Percentiles rank a stretch among this genome's conserved stretches.
Evolutionary conservation across 2,888 invertebrate genomes (phyloP).

Genomic region (Polyommatus iphigenia): DNA sequence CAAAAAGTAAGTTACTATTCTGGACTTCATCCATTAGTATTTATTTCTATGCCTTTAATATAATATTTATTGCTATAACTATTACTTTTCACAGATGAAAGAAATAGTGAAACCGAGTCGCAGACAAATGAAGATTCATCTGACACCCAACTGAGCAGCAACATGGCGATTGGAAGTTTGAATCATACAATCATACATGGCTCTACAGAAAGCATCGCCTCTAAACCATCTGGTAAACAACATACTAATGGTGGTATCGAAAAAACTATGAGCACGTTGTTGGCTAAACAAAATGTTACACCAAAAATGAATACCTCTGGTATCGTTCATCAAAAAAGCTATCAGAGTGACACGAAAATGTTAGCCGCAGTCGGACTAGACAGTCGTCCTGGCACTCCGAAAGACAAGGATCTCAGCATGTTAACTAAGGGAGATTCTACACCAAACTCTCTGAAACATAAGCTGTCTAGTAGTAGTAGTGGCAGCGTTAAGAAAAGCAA

Average conservation of each 20-base stretch:
- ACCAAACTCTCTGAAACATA: slow-evolving; percentile 76
- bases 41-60: neutral
- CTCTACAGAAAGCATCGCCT: slow-evolving; percentile 73
- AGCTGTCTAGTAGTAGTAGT: slow-evolving; percentile 63
- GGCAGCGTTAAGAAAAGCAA: slow-evolving; percentile 85
- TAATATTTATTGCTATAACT: slow-evolving; percentile 12
- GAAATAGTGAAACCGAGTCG: slow-evolving; percentile 93
- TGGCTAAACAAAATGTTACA: slow-evolving; percentile 66
- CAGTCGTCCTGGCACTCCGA: slow-evolving; percentile 73
- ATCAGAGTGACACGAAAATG: slow-evolving; percentile 68
- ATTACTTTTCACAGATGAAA: slow-evolving; percentile 82
- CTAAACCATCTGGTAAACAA: slow-evolving; percentile 75
- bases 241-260: slow-evolving; percentile 73
- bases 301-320: slow-evolving; percentile 68
- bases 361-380: slow-evolving; percentile 66
- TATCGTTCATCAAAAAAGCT: slow-evolving; percentile 68
- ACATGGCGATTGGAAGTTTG: slow-evolving; percentile 65
- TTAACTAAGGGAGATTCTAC: slow-evolving; percentile 65
- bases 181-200: slow-evolving; percentile 76
- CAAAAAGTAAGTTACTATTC: slow-evolving; percentile 84
- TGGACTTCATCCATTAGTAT: neutral
- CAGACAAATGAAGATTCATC: slow-evolving; percentile 89
- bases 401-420: slow-evolving; percentile 68
- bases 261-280: slow-evolving; percentile 61
- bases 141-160: slow-evolving; percentile 82